Base-by-base conservation (phyloP, 2,888 invertebrate genomes). In the Chaitophorus viminalis region DNA sequence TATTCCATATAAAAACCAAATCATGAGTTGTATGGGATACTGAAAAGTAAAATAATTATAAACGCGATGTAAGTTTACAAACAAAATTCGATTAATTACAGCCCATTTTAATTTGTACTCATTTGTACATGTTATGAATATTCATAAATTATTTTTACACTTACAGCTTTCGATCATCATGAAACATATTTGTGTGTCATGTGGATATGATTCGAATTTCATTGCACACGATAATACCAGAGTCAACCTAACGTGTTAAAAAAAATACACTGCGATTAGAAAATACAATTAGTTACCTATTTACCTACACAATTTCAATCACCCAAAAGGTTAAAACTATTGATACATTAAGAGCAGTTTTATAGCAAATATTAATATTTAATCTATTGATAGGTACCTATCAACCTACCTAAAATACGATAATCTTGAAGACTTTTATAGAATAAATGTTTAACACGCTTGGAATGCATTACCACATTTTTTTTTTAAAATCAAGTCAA, bases 131-230 rank as follows among this genome's bases (percentile, higher is more conserved):
- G n/a, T n/a, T n/a, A n/a, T n/a, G n/a, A n/a, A n/a, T n/a, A n/a
- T n/a, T n/a, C n/a, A 72, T 33, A 29, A 1, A 68, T 25, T 36
- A 46, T 79, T 39, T 36, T 0, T 54, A 60, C 52, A 95, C 97
- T 94, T 93, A 97, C 97, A 93, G 91, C 97, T 97, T 93, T 98
- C 97, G 89, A 98, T 97, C 95, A 96, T 96, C 95, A 98, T 96
- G 84, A 95, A 95, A 91, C 98, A 98, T 90, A 95, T 95, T 92
- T 98, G 98, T 2, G 97, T 97, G 91, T 98, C 98, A 91, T 98
- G 97, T 0, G 98, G 98, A 91, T 97, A 98, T 0, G 96, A 94
- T 91, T 97, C 96, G 90, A 98, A 97, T 92, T 97, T 96, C 98
- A 98, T 98, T 3, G 97, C 97, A 91, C 98, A 98, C 0, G 97